Evolutionary conservation across 2,797 vertebrate genomes (phyloP), one percentile per base, ranked within the genome.

Genomic region (Melanotaenia boesemani): DNA sequence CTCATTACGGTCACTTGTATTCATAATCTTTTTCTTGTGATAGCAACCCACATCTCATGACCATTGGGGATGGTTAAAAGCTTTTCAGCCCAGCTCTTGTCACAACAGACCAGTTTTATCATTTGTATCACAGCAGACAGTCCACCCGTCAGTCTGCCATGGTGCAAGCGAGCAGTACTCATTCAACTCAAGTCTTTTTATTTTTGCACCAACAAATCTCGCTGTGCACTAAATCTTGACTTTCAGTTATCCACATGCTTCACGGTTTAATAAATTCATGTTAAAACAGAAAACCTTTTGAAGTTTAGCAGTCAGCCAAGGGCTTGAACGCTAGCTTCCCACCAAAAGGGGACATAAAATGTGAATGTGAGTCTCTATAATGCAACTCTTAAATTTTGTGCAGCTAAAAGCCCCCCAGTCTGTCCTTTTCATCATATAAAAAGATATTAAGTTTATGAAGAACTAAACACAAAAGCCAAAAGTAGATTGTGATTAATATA

Each of bases 401-500:
- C 3, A 55, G 8, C 10, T 44, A 22, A 16, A 34, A 32, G n/a
- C 20, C 3, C 57, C 8, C 20, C 44, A 56, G 50, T n/a, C 18
- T 9, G 36, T 6, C 63, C 26, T 24, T 61, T 24, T 13, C 24
- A 18, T 28, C 22, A 36, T 20, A 46, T 64, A n/a, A n/a, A 7
- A 39, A 64, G 1, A 44, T 37, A 58, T 15, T 20, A 39, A 55
- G 64, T 4, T 39, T 32, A 65, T 37, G 30, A n/a, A 12, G 7
- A 62, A 37, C 9, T 63, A 2, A 41, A 50, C 32, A 20, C 32
- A 18, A 5, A 46, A 76, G 26, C 32, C 37, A 18, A 28, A 34
- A 7, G 67, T 58, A 4, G 48, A 39, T 36, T 56, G 11, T 16
- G 34, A 34, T 30, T 44, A 54, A 62, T 41, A 70, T 41, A 70